Base-by-base conservation (phyloP, 1,140 invertebrate genomes). In the Ceratina japonica region DNA sequence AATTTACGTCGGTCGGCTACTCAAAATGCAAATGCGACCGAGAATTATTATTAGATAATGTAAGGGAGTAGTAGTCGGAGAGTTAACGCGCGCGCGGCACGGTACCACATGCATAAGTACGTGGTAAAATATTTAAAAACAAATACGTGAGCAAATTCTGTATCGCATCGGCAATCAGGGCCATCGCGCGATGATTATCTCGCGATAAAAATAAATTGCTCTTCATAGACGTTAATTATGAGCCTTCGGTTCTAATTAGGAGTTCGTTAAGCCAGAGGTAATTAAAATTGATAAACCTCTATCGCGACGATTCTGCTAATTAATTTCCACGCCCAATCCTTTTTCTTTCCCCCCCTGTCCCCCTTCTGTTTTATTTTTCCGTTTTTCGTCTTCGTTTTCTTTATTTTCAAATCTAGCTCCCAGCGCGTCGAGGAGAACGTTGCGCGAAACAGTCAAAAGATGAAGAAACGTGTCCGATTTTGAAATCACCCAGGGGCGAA, bases 271-370 rank as follows among this genome's bases (percentile, higher is more conserved):
- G 77, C 62, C 71, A 44, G 70, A 12, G 59, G 20, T 78, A 73
- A 79, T 73, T 73, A 73, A 79, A 79, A 79, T 79, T 79, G 52
- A 79, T 74, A 79, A 79, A 74, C 52, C 62, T 52, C 62, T 52
- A 79, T 74, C 62, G 15, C 61, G 24, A 66, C 20, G 52, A 65
- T 62, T 65, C 54, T 52, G 27, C 62, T 79, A 73, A 73, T 79
- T 73, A 73, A 44, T 56, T 79, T 79, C 18, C 70, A 79, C 31
- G 44, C 54, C 16, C 37, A 27, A 75, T 56, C 20, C 37, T 59
- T 44, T 59, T 27, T 24, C 22, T 59, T 12, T 27, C 44, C 15
- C 10, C 15, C 3, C n/a, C n/a, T n/a, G n/a, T n/a, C n/a, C 22
- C 20, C 37, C 31, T 2, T 8, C 5, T 12, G 13, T 0, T 18